Evolutionary conservation across 2,797 vertebrate genomes (phyloP), one percentile per base, ranked within the genome.

Genomic region (Enteromius anoplus): DNA sequence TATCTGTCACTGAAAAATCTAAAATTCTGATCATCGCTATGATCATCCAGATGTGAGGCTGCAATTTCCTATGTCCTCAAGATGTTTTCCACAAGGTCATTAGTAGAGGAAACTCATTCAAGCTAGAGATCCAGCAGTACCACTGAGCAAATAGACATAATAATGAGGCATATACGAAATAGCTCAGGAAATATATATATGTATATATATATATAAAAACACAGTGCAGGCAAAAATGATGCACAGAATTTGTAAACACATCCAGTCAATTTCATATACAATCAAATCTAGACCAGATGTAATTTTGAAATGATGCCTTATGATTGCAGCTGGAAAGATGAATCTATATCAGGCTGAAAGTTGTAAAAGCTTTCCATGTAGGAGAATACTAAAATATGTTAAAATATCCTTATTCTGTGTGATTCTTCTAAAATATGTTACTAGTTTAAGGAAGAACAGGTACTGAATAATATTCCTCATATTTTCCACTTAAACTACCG

Each of bases 31-130:
- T 53, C 34, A 40, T 64, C 3, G 7, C 32, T 21, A 3, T 93
- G 37, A 75, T 53, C 80, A 12, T 17, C 71, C 45, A 34, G 45
- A 64, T 66, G 60, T 66, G 45, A 64, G 47, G 58, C 34, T 68
- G 62, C 17, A n/a, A 32, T n/a, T 76, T 76, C 45, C 26, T 6
- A 53, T 68, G 66, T 71, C 37, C 53, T 80, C 53, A 60, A 60
- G 53, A 60, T 75, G 81, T 69, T 66, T 82, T 68, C 49, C 49
- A 23, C 62, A 58, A 69, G 32, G 78, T 69, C 69, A 85, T 65
- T 83, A 82, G 76, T 85, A 86, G 83, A 84, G 42, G 51, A 85
- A 81, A 69, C 47, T 45, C 37, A 78, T 73, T 37, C 40, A 26
- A 53, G 11, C 49, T 42, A 45, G 37, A 80, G 40, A 15, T 75